These are phyloP conservation scores for Mus spretus DNA, from an alignment of 2,797 vertebrate species.

Conservation along the genomic window DNA sequence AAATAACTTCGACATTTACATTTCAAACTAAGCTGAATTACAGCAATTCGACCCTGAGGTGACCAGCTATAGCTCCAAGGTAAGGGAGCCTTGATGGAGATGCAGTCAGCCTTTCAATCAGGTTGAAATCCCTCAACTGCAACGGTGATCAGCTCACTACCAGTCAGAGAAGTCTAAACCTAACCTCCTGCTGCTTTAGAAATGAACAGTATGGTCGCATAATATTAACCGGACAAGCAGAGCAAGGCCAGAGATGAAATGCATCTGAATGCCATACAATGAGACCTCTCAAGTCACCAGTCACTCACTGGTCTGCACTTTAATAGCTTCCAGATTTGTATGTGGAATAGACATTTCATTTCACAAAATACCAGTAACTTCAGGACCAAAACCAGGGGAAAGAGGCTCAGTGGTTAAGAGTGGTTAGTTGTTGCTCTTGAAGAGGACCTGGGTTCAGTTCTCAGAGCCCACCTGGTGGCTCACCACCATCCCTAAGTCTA, in stretches of 20 bases:
- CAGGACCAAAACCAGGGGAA: not conserved
- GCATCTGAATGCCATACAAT: conserved; percentile 26
- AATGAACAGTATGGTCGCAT: not conserved
- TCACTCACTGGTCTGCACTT: not conserved
- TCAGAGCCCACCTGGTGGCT: not conserved
- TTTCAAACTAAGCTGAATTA: conserved; percentile 46
- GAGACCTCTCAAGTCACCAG: not conserved
- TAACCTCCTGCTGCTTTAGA: not conserved
- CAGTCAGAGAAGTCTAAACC: not conserved
- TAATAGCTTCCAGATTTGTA: not conserved
- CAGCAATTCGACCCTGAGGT: not conserved
- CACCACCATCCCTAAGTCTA: not conserved
- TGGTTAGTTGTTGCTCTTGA: not conserved
- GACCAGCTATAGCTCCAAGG: not conserved
- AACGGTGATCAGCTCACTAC: not conserved
- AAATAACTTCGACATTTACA: conserved; percentile 54
- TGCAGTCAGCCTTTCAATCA: not conserved
- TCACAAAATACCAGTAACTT: not conserved
- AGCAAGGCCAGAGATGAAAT: not conserved
- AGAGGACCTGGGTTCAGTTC: not conserved
- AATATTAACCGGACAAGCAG: not conserved
- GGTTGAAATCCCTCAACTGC: not conserved
- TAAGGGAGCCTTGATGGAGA: not conserved
- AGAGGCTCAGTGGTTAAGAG: not conserved
- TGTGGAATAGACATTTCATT: conserved; percentile 40